These are phyloP conservation scores for Eristalis pertinax DNA, from an alignment of 2,888 invertebrate genomes.

Conservation along the genomic window DNA sequence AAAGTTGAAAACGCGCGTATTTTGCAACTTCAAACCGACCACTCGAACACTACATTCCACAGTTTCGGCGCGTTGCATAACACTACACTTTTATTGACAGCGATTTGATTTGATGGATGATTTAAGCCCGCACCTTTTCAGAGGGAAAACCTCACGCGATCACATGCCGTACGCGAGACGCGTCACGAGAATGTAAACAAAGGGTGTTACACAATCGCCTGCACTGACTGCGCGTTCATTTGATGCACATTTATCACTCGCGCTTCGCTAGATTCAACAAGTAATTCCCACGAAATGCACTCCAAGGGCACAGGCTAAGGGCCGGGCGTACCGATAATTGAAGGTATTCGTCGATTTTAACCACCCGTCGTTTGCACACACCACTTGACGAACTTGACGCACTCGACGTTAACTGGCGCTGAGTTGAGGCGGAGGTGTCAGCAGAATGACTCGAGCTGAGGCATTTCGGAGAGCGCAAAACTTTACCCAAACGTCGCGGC, in stretches of 20 bases:
- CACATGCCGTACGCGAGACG: constrained; percentile 29
- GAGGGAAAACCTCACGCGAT: neutral
- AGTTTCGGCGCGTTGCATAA: neutral
- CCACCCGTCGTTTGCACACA: neutral
- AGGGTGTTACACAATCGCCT: constrained; percentile 18
- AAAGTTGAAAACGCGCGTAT: neutral
- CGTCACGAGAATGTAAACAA: constrained; percentile 40
- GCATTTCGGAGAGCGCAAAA: constrained; percentile 3
- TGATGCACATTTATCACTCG: neutral
- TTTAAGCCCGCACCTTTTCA: neutral
- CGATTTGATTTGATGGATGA: neutral
- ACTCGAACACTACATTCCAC: neutral
- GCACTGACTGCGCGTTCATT: neutral
- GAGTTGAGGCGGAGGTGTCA: constrained; percentile 24
- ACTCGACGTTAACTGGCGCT: neutral
- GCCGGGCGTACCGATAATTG: neutral
- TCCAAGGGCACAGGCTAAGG: neutral
- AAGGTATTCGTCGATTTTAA: neutral
- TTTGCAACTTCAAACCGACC: neutral
- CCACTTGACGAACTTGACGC: neutral
- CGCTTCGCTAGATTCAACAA: neutral
- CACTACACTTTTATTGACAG: neutral
- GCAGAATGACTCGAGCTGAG: constrained; percentile 23
- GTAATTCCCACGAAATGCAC: neutral
- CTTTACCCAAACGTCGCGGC: constrained; percentile 31